Conservation (phyloP, 2,797 vertebrate genomes). For the Thripadectes ignobilis region DNA sequence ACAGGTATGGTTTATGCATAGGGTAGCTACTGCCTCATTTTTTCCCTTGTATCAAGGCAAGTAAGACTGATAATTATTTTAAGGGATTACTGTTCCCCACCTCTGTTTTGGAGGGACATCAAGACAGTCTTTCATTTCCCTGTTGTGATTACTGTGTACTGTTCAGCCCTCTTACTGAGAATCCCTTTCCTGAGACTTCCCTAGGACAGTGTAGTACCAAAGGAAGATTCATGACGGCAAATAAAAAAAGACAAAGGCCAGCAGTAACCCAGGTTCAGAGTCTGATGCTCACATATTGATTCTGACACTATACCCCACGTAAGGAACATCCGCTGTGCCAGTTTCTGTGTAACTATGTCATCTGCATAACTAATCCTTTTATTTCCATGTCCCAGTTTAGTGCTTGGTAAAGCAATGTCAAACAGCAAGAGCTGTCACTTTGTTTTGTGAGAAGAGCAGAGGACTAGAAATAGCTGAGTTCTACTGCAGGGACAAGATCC, state of each 20-base stretch:
- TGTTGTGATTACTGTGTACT: not conserved
- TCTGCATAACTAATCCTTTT: conserved; percentile 33
- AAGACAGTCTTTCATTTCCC: not conserved
- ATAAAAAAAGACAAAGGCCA: not conserved
- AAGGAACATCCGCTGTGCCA: not conserved
- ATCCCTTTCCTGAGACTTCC: not conserved
- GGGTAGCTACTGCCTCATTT: not conserved
- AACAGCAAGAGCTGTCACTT: not conserved
- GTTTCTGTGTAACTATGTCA: not conserved
- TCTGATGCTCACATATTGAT: not conserved
- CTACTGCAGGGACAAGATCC: not conserved
- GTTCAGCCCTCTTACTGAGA: not conserved
- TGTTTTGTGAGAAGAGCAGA: not conserved
- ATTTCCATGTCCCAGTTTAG: not conserved
- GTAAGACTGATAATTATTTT: not conserved
- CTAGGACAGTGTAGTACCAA: not conserved
- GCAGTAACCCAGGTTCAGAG: not conserved
- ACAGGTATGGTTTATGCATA: not conserved
- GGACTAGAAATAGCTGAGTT: not conserved
- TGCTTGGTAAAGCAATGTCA: not conserved
- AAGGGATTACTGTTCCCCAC: not conserved
- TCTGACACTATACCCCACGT: not conserved
- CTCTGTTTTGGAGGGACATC: not conserved
- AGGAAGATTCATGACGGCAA: not conserved
- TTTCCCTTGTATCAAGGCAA: not conserved